Evolutionary conservation across 2,888 invertebrate genomes (phyloP).

Genomic region (Apeira syringaria): DNA sequence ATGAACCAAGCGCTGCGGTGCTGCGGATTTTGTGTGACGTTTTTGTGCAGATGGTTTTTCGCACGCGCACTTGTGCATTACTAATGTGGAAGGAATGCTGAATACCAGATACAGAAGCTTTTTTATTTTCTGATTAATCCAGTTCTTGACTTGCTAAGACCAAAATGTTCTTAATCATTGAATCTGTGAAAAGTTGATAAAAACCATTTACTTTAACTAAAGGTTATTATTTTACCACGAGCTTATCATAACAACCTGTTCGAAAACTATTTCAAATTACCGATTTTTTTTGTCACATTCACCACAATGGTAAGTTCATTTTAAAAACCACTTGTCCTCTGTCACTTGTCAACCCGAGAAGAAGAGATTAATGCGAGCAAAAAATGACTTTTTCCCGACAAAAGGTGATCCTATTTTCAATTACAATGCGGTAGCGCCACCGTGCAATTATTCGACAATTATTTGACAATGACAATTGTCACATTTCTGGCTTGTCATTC

Average conservation of each 20-base stretch:
- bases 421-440: slow-evolving; percentile 75
- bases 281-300: slow-evolving; percentile 33
- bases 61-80: slow-evolving; percentile 45
- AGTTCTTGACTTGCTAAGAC: too few species aligned
- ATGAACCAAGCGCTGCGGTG: slow-evolving; percentile 59
- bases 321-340: slow-evolving; percentile 53
- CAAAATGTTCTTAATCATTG: slow-evolving; percentile 5
- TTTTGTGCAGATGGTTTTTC: slow-evolving; percentile 66
- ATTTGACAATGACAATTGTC: slow-evolving; percentile 48
- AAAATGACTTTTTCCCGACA: slow-evolving; percentile 66
- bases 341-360: slow-evolving; percentile 51
- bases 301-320: slow-evolving; percentile 42
- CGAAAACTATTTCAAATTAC: slow-evolving; percentile 4
- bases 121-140: slow-evolving; percentile 10
- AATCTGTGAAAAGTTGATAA: too few species aligned
- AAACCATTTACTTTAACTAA: slow-evolving; percentile 1
- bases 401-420: slow-evolving; percentile 47
- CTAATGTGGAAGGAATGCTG: slow-evolving; percentile 30
- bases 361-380: slow-evolving; percentile 41
- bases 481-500: slow-evolving; percentile 64
- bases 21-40: slow-evolving; percentile 65
- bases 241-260: slow-evolving; percentile 24
- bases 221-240: slow-evolving; percentile 3
- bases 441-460: slow-evolving; percentile 47
- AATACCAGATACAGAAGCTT: slow-evolving; percentile 15